Conservation (phyloP, 2,797 vertebrate genomes). For the Salarias fasciatus region DNA sequence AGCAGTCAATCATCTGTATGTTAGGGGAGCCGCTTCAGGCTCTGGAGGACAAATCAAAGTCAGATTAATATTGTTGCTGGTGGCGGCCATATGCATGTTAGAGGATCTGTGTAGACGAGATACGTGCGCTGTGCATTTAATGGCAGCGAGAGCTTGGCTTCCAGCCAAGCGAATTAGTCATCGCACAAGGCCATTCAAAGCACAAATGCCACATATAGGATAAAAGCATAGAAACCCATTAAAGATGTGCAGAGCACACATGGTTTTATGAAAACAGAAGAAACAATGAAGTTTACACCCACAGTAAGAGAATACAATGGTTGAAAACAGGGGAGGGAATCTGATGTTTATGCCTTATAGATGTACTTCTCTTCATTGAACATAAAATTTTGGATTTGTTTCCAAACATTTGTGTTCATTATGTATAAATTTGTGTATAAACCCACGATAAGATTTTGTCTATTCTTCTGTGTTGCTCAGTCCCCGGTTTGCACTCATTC, state of each 20-base stretch:
- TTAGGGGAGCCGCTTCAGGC: constrained; percentile 32
- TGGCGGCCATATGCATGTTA: constrained; percentile 23
- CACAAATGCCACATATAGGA: constrained; percentile 22
- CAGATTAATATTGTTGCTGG: constrained; percentile 53
- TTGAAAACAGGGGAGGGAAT: too few species aligned
- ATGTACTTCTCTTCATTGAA: too few species aligned
- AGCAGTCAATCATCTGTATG: constrained; percentile 48
- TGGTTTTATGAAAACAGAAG: constrained; percentile 8
- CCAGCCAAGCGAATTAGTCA: constrained; percentile 33
- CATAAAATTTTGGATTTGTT: too few species aligned
- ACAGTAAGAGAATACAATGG: too few species aligned
- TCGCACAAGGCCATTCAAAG: constrained; percentile 15
- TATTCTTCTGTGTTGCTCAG: too few species aligned
- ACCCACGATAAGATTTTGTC: too few species aligned
- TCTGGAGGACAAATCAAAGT: constrained; percentile 64
- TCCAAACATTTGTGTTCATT: neutral
- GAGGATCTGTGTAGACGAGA: constrained; percentile 26
- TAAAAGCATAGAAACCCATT: constrained; percentile 25
- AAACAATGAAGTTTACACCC: constrained; percentile 8
- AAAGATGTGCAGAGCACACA: constrained; percentile 20
- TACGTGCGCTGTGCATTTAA: constrained; percentile 22
- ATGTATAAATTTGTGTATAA: neutral
- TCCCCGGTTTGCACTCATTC: neutral
- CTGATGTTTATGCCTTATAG: too few species aligned
- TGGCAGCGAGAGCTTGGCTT: constrained; percentile 31